Evolutionary conservation across 1,140 invertebrate genomes (phyloP), one percentile per base, ranked within the genome.

Genomic region (Drosophila ercepeae): DNA sequence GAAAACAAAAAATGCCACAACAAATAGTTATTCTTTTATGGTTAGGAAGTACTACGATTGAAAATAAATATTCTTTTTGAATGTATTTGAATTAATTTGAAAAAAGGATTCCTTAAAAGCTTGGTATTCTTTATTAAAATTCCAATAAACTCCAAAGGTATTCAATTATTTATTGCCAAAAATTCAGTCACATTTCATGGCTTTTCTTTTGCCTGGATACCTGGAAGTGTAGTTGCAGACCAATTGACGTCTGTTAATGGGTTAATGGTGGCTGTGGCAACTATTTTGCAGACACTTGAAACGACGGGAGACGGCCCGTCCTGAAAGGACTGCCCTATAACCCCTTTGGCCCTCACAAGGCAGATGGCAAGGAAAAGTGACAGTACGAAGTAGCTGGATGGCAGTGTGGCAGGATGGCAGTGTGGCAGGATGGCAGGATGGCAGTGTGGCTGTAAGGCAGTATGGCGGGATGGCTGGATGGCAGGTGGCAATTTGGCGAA

Each of bases 181-280:
- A n/a, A n/a, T n/a, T n/a, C n/a, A n/a, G n/a, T n/a, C n/a, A n/a
- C n/a, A n/a, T n/a, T n/a, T n/a, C n/a, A n/a, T n/a, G n/a, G n/a
- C n/a, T n/a, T n/a, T n/a, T n/a, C n/a, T n/a, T n/a, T n/a, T n/a
- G n/a, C 39, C 13, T 39, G 16, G 21, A 5, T 27, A 25, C 16
- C 42, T 64, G 42, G 14, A 4, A 14, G 0, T 27, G 42, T 13
- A 45, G 9, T 1, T 41, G 23, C 34, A 13, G 4, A 9, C 42
- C 68, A 71, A 69, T 71, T 70, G 45, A 39, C 46, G 53, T 65
- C 25, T 27, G 39, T 67, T 64, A 52, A 65, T 45, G 32, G 29
- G 53, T 32, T 39, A 70, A 71, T 59, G 7, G 27, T 34, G 32
- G 19, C 25, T 42, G 36, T 18, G 61, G 46, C 64, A 45, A 51